Conservation (phyloP, 2,888 invertebrate genomes). For the Caenorhabditis virilis region DNA sequence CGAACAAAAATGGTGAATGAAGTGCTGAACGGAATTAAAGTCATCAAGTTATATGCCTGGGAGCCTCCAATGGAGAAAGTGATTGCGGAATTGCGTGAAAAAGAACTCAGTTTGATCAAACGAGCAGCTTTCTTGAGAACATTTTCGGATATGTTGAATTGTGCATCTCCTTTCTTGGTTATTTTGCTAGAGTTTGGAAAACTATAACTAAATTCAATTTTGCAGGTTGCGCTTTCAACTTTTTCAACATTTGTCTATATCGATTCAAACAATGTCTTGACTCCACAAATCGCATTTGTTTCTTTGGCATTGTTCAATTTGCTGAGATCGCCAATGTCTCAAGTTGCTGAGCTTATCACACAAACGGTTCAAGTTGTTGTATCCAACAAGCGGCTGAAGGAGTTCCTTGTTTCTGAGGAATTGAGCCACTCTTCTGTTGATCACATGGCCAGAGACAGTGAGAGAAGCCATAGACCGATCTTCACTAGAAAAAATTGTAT, state of each 20-base stretch:
- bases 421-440: slow-evolving; percentile 39
- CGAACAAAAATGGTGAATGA: slow-evolving; percentile 92
- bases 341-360: slow-evolving; percentile 75
- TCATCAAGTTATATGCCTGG: slow-evolving; percentile 72
- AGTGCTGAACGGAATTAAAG: slow-evolving; percentile 87
- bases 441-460: slow-evolving; percentile 43
- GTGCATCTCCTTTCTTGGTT: slow-evolving; percentile 65
- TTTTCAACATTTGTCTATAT: slow-evolving; percentile 63
- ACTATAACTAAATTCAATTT: no score
- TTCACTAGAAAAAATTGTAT: slow-evolving; percentile 3
- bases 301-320: slow-evolving; percentile 96
- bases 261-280: slow-evolving; percentile 61
- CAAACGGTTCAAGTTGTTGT: slow-evolving; percentile 66
- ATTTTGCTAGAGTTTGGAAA: no score
- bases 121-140: slow-evolving; percentile 64
- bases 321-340: slow-evolving; percentile 90
- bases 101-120: slow-evolving; percentile 58
- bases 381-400: slow-evolving; percentile 62
- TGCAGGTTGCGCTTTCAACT: slow-evolving; percentile 67
- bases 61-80: slow-evolving; percentile 69
- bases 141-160: slow-evolving; percentile 66
- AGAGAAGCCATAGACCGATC: no score
- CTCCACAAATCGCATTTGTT: slow-evolving; percentile 83
- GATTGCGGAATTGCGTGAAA: slow-evolving; percentile 60
- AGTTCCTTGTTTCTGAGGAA: slow-evolving; percentile 60